These are phyloP conservation scores for Calosoma granatense DNA, from an alignment of 1,140 invertebrate species.

Conservation along the genomic window DNA sequence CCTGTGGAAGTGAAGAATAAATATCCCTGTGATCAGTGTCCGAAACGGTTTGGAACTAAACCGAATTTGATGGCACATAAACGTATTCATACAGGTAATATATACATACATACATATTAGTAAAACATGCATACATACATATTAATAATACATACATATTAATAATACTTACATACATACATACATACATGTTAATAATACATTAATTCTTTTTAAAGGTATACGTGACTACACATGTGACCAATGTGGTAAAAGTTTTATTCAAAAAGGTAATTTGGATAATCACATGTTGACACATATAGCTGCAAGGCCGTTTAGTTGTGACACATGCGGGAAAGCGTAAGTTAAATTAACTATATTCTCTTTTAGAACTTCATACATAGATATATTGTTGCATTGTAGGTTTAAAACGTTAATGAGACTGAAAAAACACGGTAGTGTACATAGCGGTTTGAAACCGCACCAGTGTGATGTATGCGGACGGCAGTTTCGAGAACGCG, in stretches of 20 bases:
- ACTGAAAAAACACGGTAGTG: slow-evolving; percentile 43
- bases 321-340: slow-evolving; percentile 36
- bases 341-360: slow-evolving; percentile 14
- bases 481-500: slow-evolving; percentile 54
- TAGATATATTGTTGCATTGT: slow-evolving; percentile 20
- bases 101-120: too few species aligned
- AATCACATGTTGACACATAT: slow-evolving; percentile 48
- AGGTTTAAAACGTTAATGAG: slow-evolving; percentile 43
- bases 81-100: slow-evolving; percentile 43
- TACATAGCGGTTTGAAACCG: slow-evolving; percentile 59
- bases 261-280: slow-evolving; percentile 48
- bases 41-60: slow-evolving; percentile 43
- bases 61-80: slow-evolving; percentile 48
- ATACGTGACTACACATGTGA: slow-evolving; percentile 45
- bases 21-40: slow-evolving; percentile 45
- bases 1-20: slow-evolving; percentile 44
- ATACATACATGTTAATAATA: too few species aligned
- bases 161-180: neutral
- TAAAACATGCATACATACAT: too few species aligned
- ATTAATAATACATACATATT: neutral
- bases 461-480: slow-evolving; percentile 66
- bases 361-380: neutral
- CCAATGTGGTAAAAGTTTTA: slow-evolving; percentile 49
- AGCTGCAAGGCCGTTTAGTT: slow-evolving; percentile 32
- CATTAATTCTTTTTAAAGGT: slow-evolving; percentile 19